Evolutionary conservation across 2,797 vertebrate species (phyloP), one percentile per base, ranked within the genome.

Genomic region (Gallinago nigripennis): DNA sequence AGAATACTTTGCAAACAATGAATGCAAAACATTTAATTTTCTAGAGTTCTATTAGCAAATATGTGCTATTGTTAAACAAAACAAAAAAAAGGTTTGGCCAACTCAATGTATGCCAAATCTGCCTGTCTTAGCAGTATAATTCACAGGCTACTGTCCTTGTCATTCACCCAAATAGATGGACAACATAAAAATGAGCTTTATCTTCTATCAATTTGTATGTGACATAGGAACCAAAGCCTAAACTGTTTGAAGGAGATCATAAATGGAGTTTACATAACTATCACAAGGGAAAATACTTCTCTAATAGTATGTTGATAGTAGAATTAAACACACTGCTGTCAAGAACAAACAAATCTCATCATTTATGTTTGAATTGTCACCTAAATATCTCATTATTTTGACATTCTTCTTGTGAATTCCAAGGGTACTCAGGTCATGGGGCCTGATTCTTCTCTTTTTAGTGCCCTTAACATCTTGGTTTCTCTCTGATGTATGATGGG

Each of bases 361-460:
- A 86, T 88, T 95, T 89, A 39, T 82, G 53, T 84, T 81, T 87
- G 58, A 95, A 77, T 94, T 97, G 93, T 96, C 96, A 96, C 83
- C 72, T 96, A 95, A 94, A 96, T 97, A 91, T 96, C 93, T 69
- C 48, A 73, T 82, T 85, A 84, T 82, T 89, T 53, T 97, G 88
- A 94, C 66, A 92, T 83, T 75, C 70, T 78, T 70, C 54, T 84
- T 63, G 30, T 79, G 58, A 87, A 82, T 96, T 86, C 89, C 89
- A 97, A 90, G 73, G 56, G 60, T 76, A 90, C 75, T 88, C 18
- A 84, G 82, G 78, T 94, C 83, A 50, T 27, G 27, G 64, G 43
- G 8, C 30, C 41, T 78, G 45, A 71, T 69, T 80, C 18, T 69
- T 81, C 46, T 71, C 31, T 37, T 37, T 48, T 75, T 37, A 33